Percentiles rank a stretch among this genome's conserved stretches.
phyloP scores from a whole-genome alignment of 2,797 vertebrate species.

The Rhinogobio ventralis region DNA sequence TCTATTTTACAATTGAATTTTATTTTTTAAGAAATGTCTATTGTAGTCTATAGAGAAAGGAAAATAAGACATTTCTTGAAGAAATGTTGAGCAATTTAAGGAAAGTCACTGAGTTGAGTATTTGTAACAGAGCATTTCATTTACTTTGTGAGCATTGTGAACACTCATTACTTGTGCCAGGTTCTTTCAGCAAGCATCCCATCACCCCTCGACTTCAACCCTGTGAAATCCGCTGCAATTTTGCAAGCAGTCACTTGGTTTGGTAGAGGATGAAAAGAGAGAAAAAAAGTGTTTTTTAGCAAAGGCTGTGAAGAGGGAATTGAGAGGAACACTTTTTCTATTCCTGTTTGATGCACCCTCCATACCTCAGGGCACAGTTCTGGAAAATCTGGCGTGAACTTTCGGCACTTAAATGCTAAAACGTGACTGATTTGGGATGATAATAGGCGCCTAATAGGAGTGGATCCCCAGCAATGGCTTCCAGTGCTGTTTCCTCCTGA shows the following conservation, averaged over 20 bases:
- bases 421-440: slow-evolving; percentile 82
- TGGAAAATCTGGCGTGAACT: slow-evolving; percentile 78
- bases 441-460: slow-evolving; percentile 82
- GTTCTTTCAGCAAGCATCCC: slow-evolving; percentile 74
- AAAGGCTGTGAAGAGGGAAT: slow-evolving; percentile 43
- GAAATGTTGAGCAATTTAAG: slow-evolving; percentile 75
- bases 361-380: slow-evolving; percentile 74
- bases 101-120: slow-evolving; percentile 81
- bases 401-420: slow-evolving; percentile 84
- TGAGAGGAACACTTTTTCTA: slow-evolving; percentile 38
- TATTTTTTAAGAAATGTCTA: slow-evolving; percentile 40
- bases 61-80: not conserved
- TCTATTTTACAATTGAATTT: no score
- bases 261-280: slow-evolving; percentile 46
- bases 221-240: slow-evolving; percentile 76
- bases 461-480: slow-evolving; percentile 79
- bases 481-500: slow-evolving; percentile 72
- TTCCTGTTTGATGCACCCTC: slow-evolving; percentile 72
- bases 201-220: slow-evolving; percentile 66
- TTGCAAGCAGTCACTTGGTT: slow-evolving; percentile 69
- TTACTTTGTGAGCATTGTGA: slow-evolving; percentile 79
- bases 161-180: slow-evolving; percentile 83
- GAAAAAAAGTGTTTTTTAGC: slow-evolving; percentile 28
- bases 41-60: not conserved
- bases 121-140: slow-evolving; percentile 82